Base-by-base conservation (phyloP, 2,797 vertebrate species). In the Heterohyrax brucei region DNA sequence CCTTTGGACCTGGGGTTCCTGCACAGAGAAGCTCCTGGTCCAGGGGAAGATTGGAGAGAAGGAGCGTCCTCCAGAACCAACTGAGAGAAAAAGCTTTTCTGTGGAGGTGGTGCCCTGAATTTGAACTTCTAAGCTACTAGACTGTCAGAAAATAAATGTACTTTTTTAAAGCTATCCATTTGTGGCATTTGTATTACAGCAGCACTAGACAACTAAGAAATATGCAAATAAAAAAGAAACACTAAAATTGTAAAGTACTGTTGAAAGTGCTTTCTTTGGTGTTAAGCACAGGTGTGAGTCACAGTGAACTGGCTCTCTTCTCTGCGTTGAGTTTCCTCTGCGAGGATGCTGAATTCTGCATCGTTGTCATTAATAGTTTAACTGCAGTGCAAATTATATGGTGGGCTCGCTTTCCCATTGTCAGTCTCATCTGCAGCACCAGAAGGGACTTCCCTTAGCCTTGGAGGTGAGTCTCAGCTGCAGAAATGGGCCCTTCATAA, bases 381-480 rank as follows among this genome's bases (percentile, higher is more conserved):
- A 93, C 33, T 87, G 81, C 87, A 62, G 61, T 14, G 50, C 19
- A 95, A 96, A 97, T 95, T 95, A 93, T 88, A 92, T 26, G 50
- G 87, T 68, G 50, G 44, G 28, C 77, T 83, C 84, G 64, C 75
- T 87, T 93, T 87, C 72, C 33, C 64, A 79, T 96, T 95, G 95
- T 77, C 22, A 75, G 13, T 91, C 84, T 97, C 91, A 95, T 95
- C 94, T 93, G 7, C 24, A 92, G 33, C n/a, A 70, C 70, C 91
- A 96, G 89, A 97, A 90, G 89, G 56, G 89, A 44, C 78, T 89
- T 94, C 59, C 59, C 80, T 89, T 90, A 88, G 91, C 91, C 77
- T 88, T 50, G 3, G 50, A 79, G 62, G 84, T 72, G 48, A 82
- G 84, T 77, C 93, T 95, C 93, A 93, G 96, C 95, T 97, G 97